These are phyloP conservation scores for Anniella stebbinsi DNA, from an alignment of 2,797 vertebrate species.

Conservation along the genomic window DNA sequence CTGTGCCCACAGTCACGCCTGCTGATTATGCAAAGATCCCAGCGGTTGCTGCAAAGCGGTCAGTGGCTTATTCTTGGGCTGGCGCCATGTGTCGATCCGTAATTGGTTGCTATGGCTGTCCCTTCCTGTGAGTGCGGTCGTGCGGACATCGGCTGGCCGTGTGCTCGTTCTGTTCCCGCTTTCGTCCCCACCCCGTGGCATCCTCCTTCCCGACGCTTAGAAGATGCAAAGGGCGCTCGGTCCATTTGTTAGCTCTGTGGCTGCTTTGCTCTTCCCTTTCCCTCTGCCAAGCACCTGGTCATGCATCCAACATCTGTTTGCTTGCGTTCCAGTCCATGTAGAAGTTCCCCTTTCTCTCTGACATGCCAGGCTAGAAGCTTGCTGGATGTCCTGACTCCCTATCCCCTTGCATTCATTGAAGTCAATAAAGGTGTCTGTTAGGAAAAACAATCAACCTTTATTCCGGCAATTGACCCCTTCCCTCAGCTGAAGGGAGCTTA, in stretches of 20 bases:
- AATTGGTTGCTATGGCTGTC: slow-evolving; percentile 74
- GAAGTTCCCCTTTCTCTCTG: slow-evolving; percentile 22
- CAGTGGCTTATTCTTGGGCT: slow-evolving; percentile 86
- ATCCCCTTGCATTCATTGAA: too few relatives aligned
- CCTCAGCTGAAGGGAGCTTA: too few relatives aligned
- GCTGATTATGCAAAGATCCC: slow-evolving; percentile 69
- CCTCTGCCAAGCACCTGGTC: slow-evolving; percentile 42
- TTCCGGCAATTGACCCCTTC: too few relatives aligned
- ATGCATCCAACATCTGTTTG: slow-evolving; percentile 45
- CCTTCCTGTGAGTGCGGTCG: slow-evolving; percentile 69
- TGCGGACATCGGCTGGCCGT: slow-evolving; percentile 73
- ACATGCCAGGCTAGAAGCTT: accelerated
- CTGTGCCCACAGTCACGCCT: slow-evolving; percentile 13
- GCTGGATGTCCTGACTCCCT: too few relatives aligned
- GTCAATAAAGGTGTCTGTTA: too few relatives aligned
- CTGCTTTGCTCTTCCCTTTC: slow-evolving; percentile 56
- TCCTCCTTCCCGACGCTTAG: slow-evolving; percentile 64
- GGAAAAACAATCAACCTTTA: too few relatives aligned
- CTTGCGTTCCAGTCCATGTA: slow-evolving; percentile 17
- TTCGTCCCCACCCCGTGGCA: slow-evolving; percentile 51
- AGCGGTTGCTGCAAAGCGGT: slow-evolving; percentile 80
- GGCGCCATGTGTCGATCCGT: slow-evolving; percentile 74
- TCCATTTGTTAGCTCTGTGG: slow-evolving; percentile 48
- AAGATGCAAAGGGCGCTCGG: slow-evolving; percentile 47
- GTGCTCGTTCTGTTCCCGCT: slow-evolving; percentile 68